These are phyloP conservation scores for Stigmatopora nigra DNA, from an alignment of 2,113 vertebrate genomes.

Conservation along the genomic window DNA sequence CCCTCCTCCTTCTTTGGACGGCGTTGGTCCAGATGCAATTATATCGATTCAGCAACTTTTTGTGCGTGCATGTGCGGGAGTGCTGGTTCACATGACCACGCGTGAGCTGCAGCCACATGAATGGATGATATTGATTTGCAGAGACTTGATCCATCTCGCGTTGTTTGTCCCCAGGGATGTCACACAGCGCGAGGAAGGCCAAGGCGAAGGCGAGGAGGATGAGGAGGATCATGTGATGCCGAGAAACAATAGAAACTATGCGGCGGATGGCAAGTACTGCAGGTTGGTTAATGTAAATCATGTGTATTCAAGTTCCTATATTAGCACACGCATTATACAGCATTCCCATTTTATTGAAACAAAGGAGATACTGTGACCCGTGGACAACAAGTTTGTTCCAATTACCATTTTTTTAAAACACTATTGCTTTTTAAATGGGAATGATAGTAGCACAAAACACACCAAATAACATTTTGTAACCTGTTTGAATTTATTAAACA, in stretches of 20 bases:
- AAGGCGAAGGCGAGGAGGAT: neutral
- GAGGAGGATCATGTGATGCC: slow-evolving; percentile 14
- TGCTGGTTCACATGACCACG: slow-evolving; percentile 26
- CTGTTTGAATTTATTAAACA: neutral
- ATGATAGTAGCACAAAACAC: neutral
- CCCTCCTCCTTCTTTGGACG: neutral
- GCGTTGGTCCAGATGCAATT: neutral
- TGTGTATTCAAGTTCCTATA: neutral
- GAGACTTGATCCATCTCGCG: slow-evolving; percentile 44
- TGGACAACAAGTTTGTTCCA: neutral
- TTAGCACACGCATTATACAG: neutral
- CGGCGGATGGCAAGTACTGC: slow-evolving; percentile 16
- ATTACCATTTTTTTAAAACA: neutral
- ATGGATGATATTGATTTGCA: slow-evolving; percentile 54
- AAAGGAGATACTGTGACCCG: neutral
- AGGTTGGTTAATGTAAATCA: neutral
- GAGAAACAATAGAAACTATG: slow-evolving; percentile 19
- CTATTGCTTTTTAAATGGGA: neutral
- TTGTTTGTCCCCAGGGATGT: slow-evolving; percentile 39
- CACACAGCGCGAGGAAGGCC: slow-evolving; percentile 16
- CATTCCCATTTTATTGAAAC: neutral
- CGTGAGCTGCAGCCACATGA: slow-evolving; percentile 37
- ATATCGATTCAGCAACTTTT: slow-evolving; percentile 5
- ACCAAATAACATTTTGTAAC: no score
- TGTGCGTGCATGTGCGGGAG: neutral